These are phyloP conservation scores for Colistium nudipinnis DNA, from an alignment of 2,113 vertebrate genomes.

Conservation along the genomic window DNA sequence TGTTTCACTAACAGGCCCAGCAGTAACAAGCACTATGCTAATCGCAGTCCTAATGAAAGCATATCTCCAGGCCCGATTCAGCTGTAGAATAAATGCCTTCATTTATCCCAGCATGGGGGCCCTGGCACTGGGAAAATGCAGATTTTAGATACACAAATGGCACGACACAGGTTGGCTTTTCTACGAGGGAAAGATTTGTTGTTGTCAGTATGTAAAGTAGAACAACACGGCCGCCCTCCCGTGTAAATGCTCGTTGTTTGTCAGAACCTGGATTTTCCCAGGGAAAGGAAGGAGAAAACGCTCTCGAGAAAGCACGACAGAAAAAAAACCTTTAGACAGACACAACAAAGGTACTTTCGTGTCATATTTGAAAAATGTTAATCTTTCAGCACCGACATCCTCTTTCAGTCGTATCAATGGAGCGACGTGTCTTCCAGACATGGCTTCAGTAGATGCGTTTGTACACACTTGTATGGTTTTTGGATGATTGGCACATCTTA, in stretches of 20 bases:
- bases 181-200: slow-evolving; percentile 59
- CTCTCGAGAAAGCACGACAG: neutral
- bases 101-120: slow-evolving; percentile 79
- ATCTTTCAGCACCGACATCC: slow-evolving; percentile 41
- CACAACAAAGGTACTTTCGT: slow-evolving; percentile 16
- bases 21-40: slow-evolving; percentile 80
- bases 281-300: neutral
- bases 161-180: slow-evolving; percentile 60
- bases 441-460: slow-evolving; percentile 43
- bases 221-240: slow-evolving; percentile 12
- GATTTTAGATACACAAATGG: slow-evolving; percentile 78
- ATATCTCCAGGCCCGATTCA: slow-evolving; percentile 72
- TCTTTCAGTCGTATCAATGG: slow-evolving; percentile 35
- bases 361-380: slow-evolving; percentile 49
- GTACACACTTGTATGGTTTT: slow-evolving; percentile 12
- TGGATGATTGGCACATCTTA: slow-evolving; percentile 39
- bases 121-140: slow-evolving; percentile 56
- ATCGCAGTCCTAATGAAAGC: slow-evolving; percentile 80
- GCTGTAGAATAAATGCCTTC: slow-evolving; percentile 75
- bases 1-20: slow-evolving; percentile 70
- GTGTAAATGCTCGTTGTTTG: slow-evolving; percentile 1
- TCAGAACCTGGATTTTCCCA: slow-evolving; percentile 21
- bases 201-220: slow-evolving; percentile 45
- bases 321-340: slow-evolving; percentile 25
- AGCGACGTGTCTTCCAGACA: slow-evolving; percentile 48